Evolutionary conservation across 2,113 vertebrate species (phyloP).

Genomic region (Thalassoma bifasciatum): DNA sequence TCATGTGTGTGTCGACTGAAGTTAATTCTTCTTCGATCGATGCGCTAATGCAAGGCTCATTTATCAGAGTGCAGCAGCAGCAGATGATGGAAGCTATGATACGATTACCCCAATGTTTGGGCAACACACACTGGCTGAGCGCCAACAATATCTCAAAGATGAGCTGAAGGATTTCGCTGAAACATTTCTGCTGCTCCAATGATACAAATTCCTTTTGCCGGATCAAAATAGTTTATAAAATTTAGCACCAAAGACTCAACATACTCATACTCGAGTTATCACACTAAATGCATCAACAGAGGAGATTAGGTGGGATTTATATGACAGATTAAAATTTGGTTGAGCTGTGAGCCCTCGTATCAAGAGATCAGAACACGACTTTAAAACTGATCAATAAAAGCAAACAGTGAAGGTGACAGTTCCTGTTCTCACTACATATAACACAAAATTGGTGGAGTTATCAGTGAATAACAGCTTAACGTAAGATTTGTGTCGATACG

Average conservation of each 20-base stretch:
- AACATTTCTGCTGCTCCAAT: too few species aligned
- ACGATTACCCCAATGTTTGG: constrained; percentile 49
- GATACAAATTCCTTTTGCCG: too few species aligned
- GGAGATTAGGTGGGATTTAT: constrained; percentile 69
- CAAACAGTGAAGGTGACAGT: constrained; percentile 10
- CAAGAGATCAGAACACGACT: constrained; percentile 47
- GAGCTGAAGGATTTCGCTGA: constrained; percentile 10
- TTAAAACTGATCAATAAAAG: constrained; percentile 69
- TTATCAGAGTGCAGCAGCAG: constrained; percentile 31
- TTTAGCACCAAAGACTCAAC: too few species aligned
- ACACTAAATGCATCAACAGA: not conserved
- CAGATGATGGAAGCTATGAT: constrained; percentile 65
- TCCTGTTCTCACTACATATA: constrained; percentile 49
- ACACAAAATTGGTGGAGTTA: not conserved
- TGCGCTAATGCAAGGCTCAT: constrained; percentile 49
- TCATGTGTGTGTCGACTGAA: not conserved
- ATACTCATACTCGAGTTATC: not conserved
- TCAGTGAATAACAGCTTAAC: not conserved
- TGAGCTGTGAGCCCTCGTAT: constrained; percentile 25
- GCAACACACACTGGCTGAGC: constrained; percentile 29
- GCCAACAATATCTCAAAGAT: constrained; percentile 30
- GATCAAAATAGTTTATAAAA: too few species aligned
- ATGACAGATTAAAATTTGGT: constrained; percentile 63
- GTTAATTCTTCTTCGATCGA: constrained; percentile 49
- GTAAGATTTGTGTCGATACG: too few species aligned